Evolutionary conservation across 2,888 invertebrate genomes (phyloP), one percentile per base, ranked within the genome.

Genomic region (Rhagium mordax): DNA sequence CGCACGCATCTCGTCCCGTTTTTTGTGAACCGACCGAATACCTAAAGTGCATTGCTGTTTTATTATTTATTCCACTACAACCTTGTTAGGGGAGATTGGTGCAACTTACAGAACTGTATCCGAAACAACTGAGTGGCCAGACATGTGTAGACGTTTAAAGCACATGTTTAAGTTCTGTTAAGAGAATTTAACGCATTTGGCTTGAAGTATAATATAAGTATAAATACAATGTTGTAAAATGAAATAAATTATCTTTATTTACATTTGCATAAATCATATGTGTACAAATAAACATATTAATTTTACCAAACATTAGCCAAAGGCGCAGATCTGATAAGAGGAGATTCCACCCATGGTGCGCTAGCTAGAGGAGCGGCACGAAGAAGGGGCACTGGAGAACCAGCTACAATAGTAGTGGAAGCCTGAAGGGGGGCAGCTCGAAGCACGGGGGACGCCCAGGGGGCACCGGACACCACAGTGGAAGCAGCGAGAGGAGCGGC

Each of bases 161-260:
- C n/a, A n/a, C n/a, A n/a, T n/a, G n/a, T n/a, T n/a, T n/a, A n/a
- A n/a, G n/a, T n/a, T n/a, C n/a, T n/a, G n/a, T n/a, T n/a, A n/a
- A n/a, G n/a, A n/a, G n/a, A n/a, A n/a, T n/a, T n/a, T n/a, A n/a
- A n/a, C n/a, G n/a, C n/a, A n/a, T n/a, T n/a, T n/a, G n/a, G n/a
- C n/a, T 24, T 24, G 6, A 24, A 24, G 6, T 24, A 24, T 24
- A 24, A 24, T 24, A 24, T 24, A 24, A 4, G n/a, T n/a, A 8
- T 27, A 24, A 57, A 27, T 7, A 57, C 10, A n/a, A 2, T 15
- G 27, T 1, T n/a, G 8, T 33, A 33, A 16, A 29, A 20, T 33
- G 59, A 4, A 59, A 59, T 59, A 59, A 59, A 59, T 57, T 29
- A 16, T 16, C 16, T 59, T 59, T 59, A 59, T 59, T 59, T 41